Evolutionary conservation across 92 coral and sea anemone genomes (phyloP), one percentile per base, ranked within the genome.

Genomic region (Ricordea florida): DNA sequence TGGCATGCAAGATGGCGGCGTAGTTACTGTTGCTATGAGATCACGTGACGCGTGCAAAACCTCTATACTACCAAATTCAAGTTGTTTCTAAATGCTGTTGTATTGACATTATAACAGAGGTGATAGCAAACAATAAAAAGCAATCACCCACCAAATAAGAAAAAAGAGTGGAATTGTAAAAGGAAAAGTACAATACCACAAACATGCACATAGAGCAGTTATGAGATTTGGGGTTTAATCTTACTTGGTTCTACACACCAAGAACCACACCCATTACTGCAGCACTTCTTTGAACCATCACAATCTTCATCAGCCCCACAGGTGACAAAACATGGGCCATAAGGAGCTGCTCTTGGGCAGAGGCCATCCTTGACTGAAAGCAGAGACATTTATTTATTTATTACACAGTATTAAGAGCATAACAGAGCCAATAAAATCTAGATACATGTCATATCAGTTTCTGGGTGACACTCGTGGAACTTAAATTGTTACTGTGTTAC

Each of bases 201-300:
- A n/a, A n/a, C n/a, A n/a, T n/a, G n/a, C n/a, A n/a, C 8, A 47
- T 28, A 47, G 22, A 3, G 15, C 17, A 15, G 10, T 47, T 11
- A 9, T 11, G 29, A 24, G 29, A 26, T 7, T 25, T 15, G 16
- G 11, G n/a, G 0, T 3, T 11, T 46, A 18, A 28, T 5, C 94
- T 61, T 55, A 91, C 97, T 85, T 82, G 98, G 89, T 51, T 89
- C 86, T 34, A 86, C 62, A 50, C 98, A 94, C 78, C 83, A 66
- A 15, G 91, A 85, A 3, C 98, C 98, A 63, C 98, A 94, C 27
- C 97, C 98, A 71, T 87, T 94, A 50, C 89, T 92, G 44, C 98
- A 94, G 45, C 98, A 94, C 63, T 91, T 91, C 49, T 82, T 69
- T 41, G 59, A 80, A 8, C 87, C 93, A 26, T 66, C 84, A 47